Evolutionary conservation across 1,140 invertebrate species (phyloP), one percentile per base, ranked within the genome.

Genomic region (Philaenus spumarius): DNA sequence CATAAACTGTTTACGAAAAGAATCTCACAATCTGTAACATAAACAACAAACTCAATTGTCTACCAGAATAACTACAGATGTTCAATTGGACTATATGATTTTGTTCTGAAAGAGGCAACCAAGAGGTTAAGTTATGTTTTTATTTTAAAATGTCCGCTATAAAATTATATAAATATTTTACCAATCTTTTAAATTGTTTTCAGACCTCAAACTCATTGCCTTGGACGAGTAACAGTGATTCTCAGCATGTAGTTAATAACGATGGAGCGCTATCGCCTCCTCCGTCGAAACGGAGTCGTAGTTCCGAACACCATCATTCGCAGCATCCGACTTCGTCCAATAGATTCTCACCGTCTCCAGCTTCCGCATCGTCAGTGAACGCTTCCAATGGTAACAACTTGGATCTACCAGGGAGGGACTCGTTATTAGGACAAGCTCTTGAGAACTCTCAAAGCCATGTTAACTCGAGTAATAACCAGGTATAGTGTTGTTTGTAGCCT

Each of bases 391-490:
- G 40, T 24, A 58, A 76, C 52, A 73, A 76, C 57, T 71, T 73
- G 30, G 73, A 73, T 48, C 72, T 79, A 51, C 82, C 85, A 65
- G 74, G 86, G 58, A 77, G 82, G 57, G 84, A 86, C 46, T 83
- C 84, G 0, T 73, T 89, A 17, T 75, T 90, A 37, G 81, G 85
- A 14, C 87, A 89, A 67, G 85, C 85, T 1, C 72, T 90, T 15
- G 87, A 90, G 71, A 37, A 50, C 50, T 17, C 20, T 26, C 23
- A 43, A 30, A 37, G 15, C 19, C 20, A 55, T 24, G 7, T n/a
- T n/a, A 58, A 53, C 48, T 58, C 58, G n/a, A 54, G 26, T 17
- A 58, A 50, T 39, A 59, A 59, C 43, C 57, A 59, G 45, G 57
- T 59, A 57, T 37, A 30, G n/a, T n/a, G n/a, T n/a, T n/a, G n/a